These are phyloP conservation scores for Xenopus tropicalis DNA, from an alignment of 2,113 vertebrate species.

Conservation along the genomic window UCB_Xtro_10.0 CM004448.2:129929001-129929500, in stretches of 20 bases:
- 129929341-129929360: neutral
- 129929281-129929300: neutral
- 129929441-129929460: neutral
- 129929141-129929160: conserved; percentile 10
- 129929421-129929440: neutral
- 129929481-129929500: neutral
- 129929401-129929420: too few relatives aligned
- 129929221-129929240: conserved; percentile 8
- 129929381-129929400: neutral
- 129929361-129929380: neutral
- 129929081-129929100: conserved; percentile 1
- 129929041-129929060: neutral
- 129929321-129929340: neutral
- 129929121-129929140: neutral
- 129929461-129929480: neutral
- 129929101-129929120: conserved; percentile 6
- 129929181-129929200: conserved; percentile 16
- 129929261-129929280: conserved; percentile 13
- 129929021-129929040: neutral
- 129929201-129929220: conserved; percentile 20
- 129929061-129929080: conserved; percentile 14
- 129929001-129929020: neutral
- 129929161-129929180: conserved; percentile 23
- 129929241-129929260: conserved; percentile 5
- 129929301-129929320: too few relatives aligned